phyloP scores from a whole-genome alignment of 2,888 invertebrate genomes.

The Uropetala carovei region DNA sequence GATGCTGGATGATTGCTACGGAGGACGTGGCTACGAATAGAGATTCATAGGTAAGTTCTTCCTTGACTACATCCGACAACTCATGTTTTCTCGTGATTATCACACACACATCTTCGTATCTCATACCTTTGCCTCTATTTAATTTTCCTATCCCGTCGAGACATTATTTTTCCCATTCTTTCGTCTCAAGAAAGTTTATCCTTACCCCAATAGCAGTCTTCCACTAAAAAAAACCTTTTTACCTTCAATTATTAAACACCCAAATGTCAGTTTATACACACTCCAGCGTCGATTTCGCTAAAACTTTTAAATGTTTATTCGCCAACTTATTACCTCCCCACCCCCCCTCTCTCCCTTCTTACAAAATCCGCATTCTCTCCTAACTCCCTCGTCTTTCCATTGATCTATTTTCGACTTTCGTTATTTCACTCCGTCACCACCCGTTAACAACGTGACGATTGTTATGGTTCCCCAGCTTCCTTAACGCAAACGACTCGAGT shows the following conservation, averaged over 20 bases:
- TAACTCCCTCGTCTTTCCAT: not conserved
- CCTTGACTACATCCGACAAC: too few relatives aligned
- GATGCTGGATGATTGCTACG: too few relatives aligned
- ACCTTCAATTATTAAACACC: not conserved
- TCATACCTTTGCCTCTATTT: too few relatives aligned
- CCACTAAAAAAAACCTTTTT: not conserved
- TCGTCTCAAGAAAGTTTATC: too few relatives aligned
- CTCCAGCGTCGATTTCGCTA: not conserved
- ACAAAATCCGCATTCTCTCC: not conserved
- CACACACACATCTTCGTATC: too few relatives aligned
- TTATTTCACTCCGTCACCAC: not conserved
- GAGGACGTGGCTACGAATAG: too few relatives aligned
- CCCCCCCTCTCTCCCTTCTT: not conserved
- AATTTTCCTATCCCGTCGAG: too few relatives aligned
- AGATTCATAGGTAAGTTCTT: too few relatives aligned
- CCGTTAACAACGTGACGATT: not conserved
- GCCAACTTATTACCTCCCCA: not conserved
- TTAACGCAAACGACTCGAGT: not conserved
- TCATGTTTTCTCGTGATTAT: too few relatives aligned
- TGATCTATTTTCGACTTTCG: not conserved
- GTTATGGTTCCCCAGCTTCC: not conserved
- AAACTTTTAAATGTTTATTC: not conserved
- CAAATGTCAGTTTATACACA: not conserved
- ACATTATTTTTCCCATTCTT: too few relatives aligned
- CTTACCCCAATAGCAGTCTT: too few relatives aligned